phyloP scores from a whole-genome alignment of 1,140 invertebrate genomes.

The Phocides pigmalion region DNA sequence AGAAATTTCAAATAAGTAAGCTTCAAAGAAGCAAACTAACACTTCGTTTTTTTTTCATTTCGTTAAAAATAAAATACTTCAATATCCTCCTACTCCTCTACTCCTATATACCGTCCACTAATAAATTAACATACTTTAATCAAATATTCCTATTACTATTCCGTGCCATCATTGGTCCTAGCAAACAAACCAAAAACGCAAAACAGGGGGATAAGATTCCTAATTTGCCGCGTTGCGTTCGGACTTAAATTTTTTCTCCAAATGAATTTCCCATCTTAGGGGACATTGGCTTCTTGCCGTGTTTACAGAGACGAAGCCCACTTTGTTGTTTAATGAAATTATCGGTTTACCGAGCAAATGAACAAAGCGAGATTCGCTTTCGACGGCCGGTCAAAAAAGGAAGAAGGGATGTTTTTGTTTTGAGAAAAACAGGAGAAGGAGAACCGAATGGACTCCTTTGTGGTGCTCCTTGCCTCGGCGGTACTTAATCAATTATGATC shows the following conservation, averaged over 20 bases:
- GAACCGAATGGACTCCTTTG: conserved; percentile 73
- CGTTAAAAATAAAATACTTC: too few relatives aligned
- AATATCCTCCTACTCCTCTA: too few relatives aligned
- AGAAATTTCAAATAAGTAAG: too few relatives aligned
- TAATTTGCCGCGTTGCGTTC: conserved; percentile 62
- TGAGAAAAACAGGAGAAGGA: conserved; percentile 56
- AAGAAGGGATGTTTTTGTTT: conserved; percentile 79
- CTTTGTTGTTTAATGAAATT: conserved; percentile 84
- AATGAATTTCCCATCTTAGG: conserved; percentile 80
- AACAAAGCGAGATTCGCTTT: conserved; percentile 81
- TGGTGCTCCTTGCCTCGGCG: conserved; percentile 60
- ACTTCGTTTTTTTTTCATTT: too few relatives aligned
- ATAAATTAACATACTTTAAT: too few relatives aligned
- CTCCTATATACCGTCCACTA: too few relatives aligned
- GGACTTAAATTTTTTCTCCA: conserved; percentile 74
- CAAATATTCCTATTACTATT: too few relatives aligned
- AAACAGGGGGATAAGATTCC: conserved; percentile 55
- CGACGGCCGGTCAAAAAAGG: conserved; percentile 76
- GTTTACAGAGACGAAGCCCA: conserved; percentile 76
- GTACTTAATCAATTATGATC: conserved; percentile 83
- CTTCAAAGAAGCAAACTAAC: too few relatives aligned
- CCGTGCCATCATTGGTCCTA: neutral
- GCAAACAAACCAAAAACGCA: conserved; percentile 48
- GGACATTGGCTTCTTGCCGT: conserved; percentile 81
- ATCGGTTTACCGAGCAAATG: conserved; percentile 83